Conservation (phyloP, 2,797 vertebrate genomes). For the Anabas testudineus region DNA sequence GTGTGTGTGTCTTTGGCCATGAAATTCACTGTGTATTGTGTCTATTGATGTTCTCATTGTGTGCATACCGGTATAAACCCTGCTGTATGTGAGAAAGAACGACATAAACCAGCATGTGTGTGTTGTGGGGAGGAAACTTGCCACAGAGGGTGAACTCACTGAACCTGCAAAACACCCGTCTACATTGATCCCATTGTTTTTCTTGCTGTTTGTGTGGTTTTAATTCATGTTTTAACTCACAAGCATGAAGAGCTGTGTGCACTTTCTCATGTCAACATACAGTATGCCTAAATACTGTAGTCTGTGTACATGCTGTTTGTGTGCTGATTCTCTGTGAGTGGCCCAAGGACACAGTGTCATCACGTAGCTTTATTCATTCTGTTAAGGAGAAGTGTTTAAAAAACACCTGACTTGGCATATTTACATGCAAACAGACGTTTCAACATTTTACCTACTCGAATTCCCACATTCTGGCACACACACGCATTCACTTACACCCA, state of each 20-base stretch:
- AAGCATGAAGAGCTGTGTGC: constrained; percentile 14
- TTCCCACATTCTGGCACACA: background rate
- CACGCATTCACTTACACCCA: background rate
- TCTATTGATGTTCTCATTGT: constrained; percentile 59
- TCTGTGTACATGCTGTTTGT: constrained; percentile 11
- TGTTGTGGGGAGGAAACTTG: constrained; percentile 33
- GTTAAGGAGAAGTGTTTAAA: constrained; percentile 22
- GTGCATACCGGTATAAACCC: constrained; percentile 40
- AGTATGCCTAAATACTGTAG: background rate
- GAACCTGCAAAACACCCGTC: constrained; percentile 29
- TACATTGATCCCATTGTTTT: constrained; percentile 13
- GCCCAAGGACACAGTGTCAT: constrained; percentile 33
- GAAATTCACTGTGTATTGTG: constrained; percentile 33
- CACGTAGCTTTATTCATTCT: constrained; percentile 45
- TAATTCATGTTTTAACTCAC: constrained; percentile 24
- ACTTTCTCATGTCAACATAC: constrained; percentile 26
- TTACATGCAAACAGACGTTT: constrained; percentile 26
- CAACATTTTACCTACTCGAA: constrained; percentile 10
- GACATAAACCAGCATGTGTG: constrained; percentile 30
- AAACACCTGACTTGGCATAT: constrained; percentile 30
- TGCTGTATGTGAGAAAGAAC: constrained; percentile 59
- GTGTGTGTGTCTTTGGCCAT: constrained; percentile 29
- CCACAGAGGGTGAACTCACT: constrained; percentile 35
- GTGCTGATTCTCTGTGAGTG: constrained; percentile 21
- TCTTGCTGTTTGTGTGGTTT: constrained; percentile 27